These are phyloP conservation scores for Chauna torquata DNA, from an alignment of 2,113 vertebrate genomes.

Conservation along the genomic window DNA sequence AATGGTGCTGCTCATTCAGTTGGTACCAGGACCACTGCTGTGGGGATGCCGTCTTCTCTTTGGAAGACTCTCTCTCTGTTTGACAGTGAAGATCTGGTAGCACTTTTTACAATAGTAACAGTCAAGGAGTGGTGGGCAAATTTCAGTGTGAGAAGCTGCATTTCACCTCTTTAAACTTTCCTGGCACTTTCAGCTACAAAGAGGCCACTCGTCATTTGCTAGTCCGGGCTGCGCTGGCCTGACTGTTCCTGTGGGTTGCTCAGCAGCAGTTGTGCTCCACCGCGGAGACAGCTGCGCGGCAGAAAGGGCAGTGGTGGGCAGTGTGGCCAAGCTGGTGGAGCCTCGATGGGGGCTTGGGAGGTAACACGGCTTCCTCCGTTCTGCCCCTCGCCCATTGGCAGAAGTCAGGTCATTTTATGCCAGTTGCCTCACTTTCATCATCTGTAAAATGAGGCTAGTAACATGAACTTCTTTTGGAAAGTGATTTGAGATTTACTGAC, in stretches of 20 bases:
- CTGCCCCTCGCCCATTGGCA: background rate
- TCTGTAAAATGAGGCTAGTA: slow-evolving; percentile 47
- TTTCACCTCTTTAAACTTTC: background rate
- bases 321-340: background rate
- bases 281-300: slow-evolving; percentile 21
- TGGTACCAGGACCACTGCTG: background rate
- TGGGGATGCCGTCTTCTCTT: background rate
- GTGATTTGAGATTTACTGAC: slow-evolving; percentile 37
- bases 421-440: slow-evolving; percentile 33
- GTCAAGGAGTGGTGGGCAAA: background rate
- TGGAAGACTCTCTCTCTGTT: background rate
- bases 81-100: background rate
- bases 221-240: background rate
- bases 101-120: background rate
- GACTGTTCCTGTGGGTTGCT: background rate
- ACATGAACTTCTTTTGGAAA: slow-evolving; percentile 47
- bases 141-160: background rate
- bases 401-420: background rate
- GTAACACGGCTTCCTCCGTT: background rate
- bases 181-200: background rate
- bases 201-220: background rate
- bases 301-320: background rate
- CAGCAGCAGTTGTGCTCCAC: slow-evolving; percentile 26
- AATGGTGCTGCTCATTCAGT: background rate
- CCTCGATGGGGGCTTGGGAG: background rate